Base-by-base conservation (phyloP, 2,888 invertebrate species). In the Xanthorhoe designata region DNA sequence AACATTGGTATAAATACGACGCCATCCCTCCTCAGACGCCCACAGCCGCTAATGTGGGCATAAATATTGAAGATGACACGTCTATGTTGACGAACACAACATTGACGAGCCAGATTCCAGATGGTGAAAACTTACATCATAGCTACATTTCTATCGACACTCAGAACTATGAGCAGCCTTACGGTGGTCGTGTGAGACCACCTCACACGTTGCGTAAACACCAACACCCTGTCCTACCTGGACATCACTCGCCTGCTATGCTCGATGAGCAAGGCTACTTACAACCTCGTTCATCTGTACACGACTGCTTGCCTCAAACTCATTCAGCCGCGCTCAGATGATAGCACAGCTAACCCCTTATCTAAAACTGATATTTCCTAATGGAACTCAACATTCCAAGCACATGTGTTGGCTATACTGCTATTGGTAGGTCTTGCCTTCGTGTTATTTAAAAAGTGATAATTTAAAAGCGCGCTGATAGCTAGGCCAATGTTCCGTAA, bases 1-100 rank as follows among this genome's bases (percentile, higher is more conserved):
- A 96, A 78, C 94, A 95, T 75, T 96, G 96, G 96, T 96, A 95
- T 85, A 96, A 96, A 89, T 95, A 95, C 76, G 94, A 94, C 66
- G 94, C 95, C 19, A 94, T 95, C 79, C 94, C 95, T 69, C 91
- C 93, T 51, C 92, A 94, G 83, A 90, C 94, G 69, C 91, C 92
- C 64, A 94, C 94, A 73, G 93, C 94, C 68, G 81, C 94, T 74
- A 95, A 88, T 76, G 89, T 87, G 63, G 91, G 88, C 53, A 87
- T 92, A 71, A 94, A 92, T 84, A 80, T 95, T 86, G 91, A 95
- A 90, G 92, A 95, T 88, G 92, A 95, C 89, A 94, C 90, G 80
- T 95, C 86, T 78, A 95, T 87, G 95, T 94, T 87, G 90, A 95
- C 91, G 82, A 95, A 91, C 88, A 95, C 90, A 84, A 95, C 89